Evolutionary conservation across 2,113 vertebrate genomes (phyloP).

Genomic region (Zosterops japonicus): DNA sequence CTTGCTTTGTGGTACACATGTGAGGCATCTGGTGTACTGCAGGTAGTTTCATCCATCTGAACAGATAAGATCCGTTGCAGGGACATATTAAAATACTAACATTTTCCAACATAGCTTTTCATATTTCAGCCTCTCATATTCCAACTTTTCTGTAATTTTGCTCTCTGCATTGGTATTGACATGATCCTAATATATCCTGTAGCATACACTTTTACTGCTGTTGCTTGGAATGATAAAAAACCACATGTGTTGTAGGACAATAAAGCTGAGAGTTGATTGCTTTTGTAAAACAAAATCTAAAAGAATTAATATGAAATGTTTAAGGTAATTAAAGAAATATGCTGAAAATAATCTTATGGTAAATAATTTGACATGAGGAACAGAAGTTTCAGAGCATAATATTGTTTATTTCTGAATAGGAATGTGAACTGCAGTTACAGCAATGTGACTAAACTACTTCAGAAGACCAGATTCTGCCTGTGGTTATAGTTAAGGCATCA

Average conservation of each 20-base stretch:
- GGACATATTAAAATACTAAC: not conserved
- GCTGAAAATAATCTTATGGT: not conserved
- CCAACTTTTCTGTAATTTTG: not conserved
- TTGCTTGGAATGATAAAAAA: not conserved
- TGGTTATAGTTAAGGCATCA: not conserved
- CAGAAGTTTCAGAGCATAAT: not conserved
- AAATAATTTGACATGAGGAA: not conserved
- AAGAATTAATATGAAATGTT: not conserved
- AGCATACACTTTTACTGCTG: not conserved
- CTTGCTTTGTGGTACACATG: not conserved
- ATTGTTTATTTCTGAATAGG: not conserved
- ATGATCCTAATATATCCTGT: not conserved
- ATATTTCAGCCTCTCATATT: not conserved
- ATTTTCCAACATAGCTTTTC: not conserved
- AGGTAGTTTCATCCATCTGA: not conserved
- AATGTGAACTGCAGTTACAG: not conserved
- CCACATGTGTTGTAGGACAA: not conserved
- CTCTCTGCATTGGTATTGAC: not conserved
- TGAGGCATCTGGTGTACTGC: not conserved
- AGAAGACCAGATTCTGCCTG: not conserved
- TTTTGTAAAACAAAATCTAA: not conserved
- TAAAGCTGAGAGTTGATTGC: not conserved
- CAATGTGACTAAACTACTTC: not conserved
- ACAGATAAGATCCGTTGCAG: not conserved
- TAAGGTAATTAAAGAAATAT: not conserved